phyloP scores from a whole-genome alignment of 2,113 vertebrate genomes.

The Noctilio leporinus region DNA sequence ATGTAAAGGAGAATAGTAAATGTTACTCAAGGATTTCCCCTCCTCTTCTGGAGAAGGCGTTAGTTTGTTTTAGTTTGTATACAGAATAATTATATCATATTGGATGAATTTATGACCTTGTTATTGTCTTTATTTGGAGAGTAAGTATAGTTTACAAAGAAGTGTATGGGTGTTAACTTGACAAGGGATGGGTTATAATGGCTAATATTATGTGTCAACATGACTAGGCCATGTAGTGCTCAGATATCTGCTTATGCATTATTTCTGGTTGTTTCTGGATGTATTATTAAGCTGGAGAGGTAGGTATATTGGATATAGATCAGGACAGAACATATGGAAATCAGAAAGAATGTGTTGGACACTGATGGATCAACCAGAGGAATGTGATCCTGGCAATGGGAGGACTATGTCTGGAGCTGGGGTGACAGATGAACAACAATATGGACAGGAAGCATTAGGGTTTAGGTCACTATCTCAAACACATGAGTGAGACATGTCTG shows the following conservation, averaged over 20 bases:
- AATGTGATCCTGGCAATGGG: not conserved
- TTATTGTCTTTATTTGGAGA: not conserved
- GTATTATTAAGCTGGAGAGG: not conserved
- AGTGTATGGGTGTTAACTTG: not conserved
- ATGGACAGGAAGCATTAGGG: not conserved
- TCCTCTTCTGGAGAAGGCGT: not conserved
- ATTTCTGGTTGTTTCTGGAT: not conserved
- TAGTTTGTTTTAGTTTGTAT: not conserved
- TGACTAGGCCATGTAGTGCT: not conserved
- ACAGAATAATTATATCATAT: not conserved
- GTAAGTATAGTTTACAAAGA: not conserved
- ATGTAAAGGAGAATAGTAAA: not conserved
- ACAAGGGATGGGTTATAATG: not conserved
- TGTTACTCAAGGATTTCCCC: not conserved
- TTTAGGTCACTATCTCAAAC: not conserved
- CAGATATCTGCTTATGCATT: not conserved
- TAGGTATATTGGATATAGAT: not conserved
- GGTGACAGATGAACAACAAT: not conserved
- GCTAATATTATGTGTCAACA: not conserved
- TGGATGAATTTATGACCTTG: not conserved
- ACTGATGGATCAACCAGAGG: not conserved
- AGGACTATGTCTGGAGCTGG: not conserved
- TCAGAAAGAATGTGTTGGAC: not conserved
- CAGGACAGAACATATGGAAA: not conserved
- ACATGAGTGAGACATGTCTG: not conserved